Evolutionary conservation across 2,113 vertebrate genomes (phyloP).

Genomic region (Mandrillus leucophaeus): DNA sequence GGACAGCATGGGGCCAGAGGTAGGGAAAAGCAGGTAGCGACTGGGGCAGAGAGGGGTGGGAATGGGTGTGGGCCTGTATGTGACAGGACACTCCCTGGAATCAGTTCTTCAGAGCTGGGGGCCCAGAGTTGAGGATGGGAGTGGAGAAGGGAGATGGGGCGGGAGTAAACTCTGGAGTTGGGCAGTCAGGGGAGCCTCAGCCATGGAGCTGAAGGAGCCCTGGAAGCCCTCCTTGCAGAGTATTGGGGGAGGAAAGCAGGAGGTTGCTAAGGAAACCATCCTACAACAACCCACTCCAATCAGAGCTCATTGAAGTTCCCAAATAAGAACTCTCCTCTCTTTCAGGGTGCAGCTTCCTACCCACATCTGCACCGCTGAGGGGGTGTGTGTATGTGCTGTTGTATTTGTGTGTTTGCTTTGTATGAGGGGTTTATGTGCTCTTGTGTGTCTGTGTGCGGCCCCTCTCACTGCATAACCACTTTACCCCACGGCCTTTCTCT

Average conservation of each 20-base stretch:
- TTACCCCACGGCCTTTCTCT: neutral
- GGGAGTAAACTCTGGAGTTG: neutral
- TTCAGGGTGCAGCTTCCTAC: neutral
- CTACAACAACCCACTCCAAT: neutral
- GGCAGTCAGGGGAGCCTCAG: neutral
- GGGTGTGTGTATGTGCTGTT: accelerated
- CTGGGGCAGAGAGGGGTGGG: neutral
- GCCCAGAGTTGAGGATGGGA: neutral
- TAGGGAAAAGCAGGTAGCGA: neutral
- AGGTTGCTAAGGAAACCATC: conserved; percentile 47
- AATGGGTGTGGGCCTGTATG: neutral
- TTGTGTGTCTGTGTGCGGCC: neutral
- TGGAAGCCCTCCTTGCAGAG: neutral
- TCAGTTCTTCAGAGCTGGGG: neutral
- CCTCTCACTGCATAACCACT: accelerated
- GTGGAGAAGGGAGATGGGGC: neutral
- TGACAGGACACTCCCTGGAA: neutral
- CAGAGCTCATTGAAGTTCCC: neutral
- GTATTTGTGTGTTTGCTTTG: neutral
- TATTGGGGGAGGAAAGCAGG: neutral
- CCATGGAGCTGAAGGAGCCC: neutral
- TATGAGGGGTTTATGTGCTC: neutral
- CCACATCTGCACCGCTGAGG: neutral
- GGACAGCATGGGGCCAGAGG: neutral
- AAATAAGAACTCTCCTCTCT: neutral